Base-by-base conservation (phyloP, 2,797 vertebrate genomes). In the Bryconaethiops microstoma region DNA sequence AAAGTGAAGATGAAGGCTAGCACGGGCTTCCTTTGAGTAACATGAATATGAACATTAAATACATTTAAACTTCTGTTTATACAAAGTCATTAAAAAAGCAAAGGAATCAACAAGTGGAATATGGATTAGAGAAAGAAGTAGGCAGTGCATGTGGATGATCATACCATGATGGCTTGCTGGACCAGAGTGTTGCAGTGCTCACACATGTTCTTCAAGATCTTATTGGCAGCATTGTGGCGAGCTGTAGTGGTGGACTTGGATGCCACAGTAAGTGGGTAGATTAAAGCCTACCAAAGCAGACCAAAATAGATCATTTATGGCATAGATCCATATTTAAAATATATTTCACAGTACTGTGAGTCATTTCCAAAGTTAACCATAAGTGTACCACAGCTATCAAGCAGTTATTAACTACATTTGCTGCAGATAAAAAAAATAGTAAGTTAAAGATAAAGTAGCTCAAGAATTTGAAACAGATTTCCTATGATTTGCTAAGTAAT, bases 191-290 rank as follows among this genome's bases (percentile, higher is more conserved):
- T 99, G 85, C 98, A 98, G 89, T 99, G 98, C 87, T 99, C 98
- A 83, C 98, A 99, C 98, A 99, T 99, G 91, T 99, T 99, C 92
- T 99, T 99, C 90, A 99, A 89, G 86, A 99, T 99, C 92, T 99
- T 99, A 93, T 99, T 99, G 50, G 98, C 98, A 23, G 98, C 98
- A 0, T 97, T 99, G 92, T 99, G 97, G 0, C 98, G 97, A 68
- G 97, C 98, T 0, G 97, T 99, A 35, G 97, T 99, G 2, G 98
- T 99, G 6, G 98, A 99, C 90, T 99, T 99, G 40, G 97, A 99
- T 14, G 98, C 98, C 87, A 99, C 98, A 0, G 98, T 99, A 78
- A 99, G 92, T 0, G 98, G 98, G 88, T 99, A 99, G 89, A 99
- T 99, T 92, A 99, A 92, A 88, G 98, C 98, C 98, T 99, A 81